Conservation (phyloP, 2,888 invertebrate species). For the Cerastis leucographa region DNA sequence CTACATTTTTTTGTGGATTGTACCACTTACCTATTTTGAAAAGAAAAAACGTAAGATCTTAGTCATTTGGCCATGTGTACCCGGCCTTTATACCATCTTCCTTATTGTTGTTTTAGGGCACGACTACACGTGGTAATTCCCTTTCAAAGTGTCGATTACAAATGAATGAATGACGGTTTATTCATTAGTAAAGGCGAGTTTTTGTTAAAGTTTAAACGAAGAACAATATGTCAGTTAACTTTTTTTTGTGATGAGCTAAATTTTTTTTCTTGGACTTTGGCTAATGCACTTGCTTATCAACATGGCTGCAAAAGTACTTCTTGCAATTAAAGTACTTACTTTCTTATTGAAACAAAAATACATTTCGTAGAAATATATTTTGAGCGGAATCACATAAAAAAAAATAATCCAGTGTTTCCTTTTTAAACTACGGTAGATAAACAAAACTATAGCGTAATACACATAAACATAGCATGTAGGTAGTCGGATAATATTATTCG, state of each 20-base stretch:
- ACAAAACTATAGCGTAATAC: constrained; percentile 35
- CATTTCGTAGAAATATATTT: constrained; percentile 25
- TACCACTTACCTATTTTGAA: neutral
- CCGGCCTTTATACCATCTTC: neutral
- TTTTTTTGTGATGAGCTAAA: constrained; percentile 20
- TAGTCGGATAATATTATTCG: constrained; percentile 16
- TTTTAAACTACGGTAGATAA: constrained; percentile 38
- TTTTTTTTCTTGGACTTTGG: constrained; percentile 3
- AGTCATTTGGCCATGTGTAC: constrained; percentile 10
- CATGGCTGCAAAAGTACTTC: neutral
- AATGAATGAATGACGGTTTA: constrained; percentile 34
- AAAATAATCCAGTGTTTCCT: constrained; percentile 29
- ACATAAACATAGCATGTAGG: constrained; percentile 9
- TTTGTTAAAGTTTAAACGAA: constrained; percentile 29
- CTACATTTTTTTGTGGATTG: constrained; percentile 9
- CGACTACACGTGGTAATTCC: constrained; percentile 38
- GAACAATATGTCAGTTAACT: constrained; percentile 22
- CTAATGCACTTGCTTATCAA: constrained; percentile 17
- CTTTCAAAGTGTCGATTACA: constrained; percentile 49
- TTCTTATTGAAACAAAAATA: too few relatives aligned
- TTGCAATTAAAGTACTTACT: too few relatives aligned
- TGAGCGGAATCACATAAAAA: constrained; percentile 31
- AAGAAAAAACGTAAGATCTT: constrained; percentile 5
- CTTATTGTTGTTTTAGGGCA: constrained; percentile 59
- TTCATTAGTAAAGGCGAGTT: constrained; percentile 23